Base-by-base conservation (phyloP, 2,797 vertebrate species). In the Sardinella longiceps region DNA sequence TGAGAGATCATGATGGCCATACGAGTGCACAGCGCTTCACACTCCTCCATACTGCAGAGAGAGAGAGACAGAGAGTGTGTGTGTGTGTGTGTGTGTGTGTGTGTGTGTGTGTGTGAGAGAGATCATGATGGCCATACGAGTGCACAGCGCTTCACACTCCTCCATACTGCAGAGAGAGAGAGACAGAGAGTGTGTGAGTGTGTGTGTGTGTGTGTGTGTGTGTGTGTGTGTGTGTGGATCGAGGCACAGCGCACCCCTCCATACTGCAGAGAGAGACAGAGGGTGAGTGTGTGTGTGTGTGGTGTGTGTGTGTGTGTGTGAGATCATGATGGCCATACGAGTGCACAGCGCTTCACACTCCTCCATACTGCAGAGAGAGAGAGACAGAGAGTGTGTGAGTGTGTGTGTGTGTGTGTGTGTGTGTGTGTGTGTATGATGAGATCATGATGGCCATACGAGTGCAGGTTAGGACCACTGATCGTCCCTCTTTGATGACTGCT, bases 301-400 rank as follows among this genome's bases (percentile, higher is more conserved):
- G n/a, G 25, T 66, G 60, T 66, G 25, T 66, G 60, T 12, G 25
- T 66, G 60, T 66, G 60, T 63, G 60, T 63, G 60, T 66, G 63
- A 7, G 15, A 43, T 7, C 7, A 43, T 43, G 43, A 43, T 43
- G 43, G 43, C 43, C 43, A 43, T 43, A 70, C 51, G 25, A 70
- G 98, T 99, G 83, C 98, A 99, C 50, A 99, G 92, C 1, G 98
- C 98, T 92, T 99, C 98, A 92, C 98, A 99, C 89, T 99, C 98
- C 93, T 99, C 98, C 98, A 99, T 99, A 83, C 98, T 98, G 92
- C 20, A 25, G 30, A 85, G 39, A 74, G 53, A 43, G 48, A n/a
- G n/a, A n/a, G n/a, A n/a, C n/a, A n/a, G n/a, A n/a, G 39, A n/a
- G n/a, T n/a, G n/a, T n/a, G n/a, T n/a, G n/a, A n/a, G 9, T 30